These are phyloP conservation scores for Nebria brevicollis DNA, from an alignment of 2,888 invertebrate species.

Conservation along the genomic window DNA sequence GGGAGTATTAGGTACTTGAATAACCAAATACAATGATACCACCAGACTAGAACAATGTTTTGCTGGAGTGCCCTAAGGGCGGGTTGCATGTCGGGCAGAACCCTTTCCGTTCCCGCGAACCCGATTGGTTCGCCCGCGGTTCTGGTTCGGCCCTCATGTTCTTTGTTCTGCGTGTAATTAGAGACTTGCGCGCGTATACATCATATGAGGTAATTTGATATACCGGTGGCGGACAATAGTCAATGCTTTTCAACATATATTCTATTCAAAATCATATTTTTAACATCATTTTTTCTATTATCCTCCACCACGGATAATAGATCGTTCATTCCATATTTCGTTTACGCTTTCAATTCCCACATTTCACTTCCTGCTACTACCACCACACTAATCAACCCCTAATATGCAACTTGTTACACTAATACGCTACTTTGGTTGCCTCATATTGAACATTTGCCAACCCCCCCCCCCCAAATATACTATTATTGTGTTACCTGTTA, in stretches of 20 bases:
- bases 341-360: too few relatives aligned
- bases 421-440: neutral
- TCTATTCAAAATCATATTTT: neutral
- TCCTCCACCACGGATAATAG: neutral
- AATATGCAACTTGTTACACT: too few relatives aligned
- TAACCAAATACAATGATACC: neutral
- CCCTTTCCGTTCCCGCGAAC: constrained; percentile 1
- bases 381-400: too few relatives aligned
- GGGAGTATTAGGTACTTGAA: neutral
- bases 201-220: neutral
- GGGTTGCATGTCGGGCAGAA: neutral
- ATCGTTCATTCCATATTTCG: neutral
- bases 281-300: neutral
- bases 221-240: neutral
- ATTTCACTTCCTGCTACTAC: too few relatives aligned
- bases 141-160: neutral
- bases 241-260: neutral
- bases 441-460: neutral
- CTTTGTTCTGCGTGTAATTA: neutral
- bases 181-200: neutral
- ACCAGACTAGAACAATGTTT: neutral
- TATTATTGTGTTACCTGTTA: neutral
- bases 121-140: neutral
- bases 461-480: too few relatives aligned
- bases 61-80: neutral